Evolutionary conservation across 1,140 invertebrate genomes (phyloP).

Genomic region (Proales similis): DNA sequence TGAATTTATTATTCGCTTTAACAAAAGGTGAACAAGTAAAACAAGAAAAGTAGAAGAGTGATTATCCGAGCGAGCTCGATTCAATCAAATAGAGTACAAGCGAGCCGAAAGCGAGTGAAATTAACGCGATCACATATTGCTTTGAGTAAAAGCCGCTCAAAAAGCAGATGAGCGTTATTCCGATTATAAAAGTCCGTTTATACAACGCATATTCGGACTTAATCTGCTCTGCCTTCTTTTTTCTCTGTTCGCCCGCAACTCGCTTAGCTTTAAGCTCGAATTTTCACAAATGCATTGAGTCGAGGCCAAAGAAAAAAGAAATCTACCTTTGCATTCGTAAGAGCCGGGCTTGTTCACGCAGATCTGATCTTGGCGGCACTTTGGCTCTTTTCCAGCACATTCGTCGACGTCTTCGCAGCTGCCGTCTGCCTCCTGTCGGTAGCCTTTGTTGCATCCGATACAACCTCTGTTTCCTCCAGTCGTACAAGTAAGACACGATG

Average conservation of each 20-base stretch:
- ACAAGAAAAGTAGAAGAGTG: too few relatives aligned
- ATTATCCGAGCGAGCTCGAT: too few relatives aligned
- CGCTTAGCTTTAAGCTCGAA: slow-evolving; percentile 19
- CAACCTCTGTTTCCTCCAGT: slow-evolving; percentile 5
- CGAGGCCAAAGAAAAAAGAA: background rate
- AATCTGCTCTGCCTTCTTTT: slow-evolving; percentile 20
- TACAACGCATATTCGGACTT: slow-evolving; percentile 1
- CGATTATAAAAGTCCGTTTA: slow-evolving; percentile 30
- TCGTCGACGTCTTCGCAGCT: slow-evolving; percentile 12
- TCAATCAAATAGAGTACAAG: slow-evolving; percentile 21
- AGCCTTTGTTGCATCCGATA: slow-evolving; percentile 22
- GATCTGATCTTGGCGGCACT: background rate
- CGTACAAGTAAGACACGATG: background rate
- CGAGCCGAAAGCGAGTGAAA: slow-evolving; percentile 9
- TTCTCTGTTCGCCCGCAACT: slow-evolving; percentile 14
- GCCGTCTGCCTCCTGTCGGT: background rate
- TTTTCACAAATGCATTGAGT: background rate
- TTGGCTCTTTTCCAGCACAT: background rate
- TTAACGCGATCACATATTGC: slow-evolving; percentile 4
- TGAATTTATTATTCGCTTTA: too few relatives aligned
- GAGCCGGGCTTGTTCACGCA: slow-evolving; percentile 31
- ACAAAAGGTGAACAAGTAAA: too few relatives aligned
- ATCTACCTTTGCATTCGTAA: slow-evolving; percentile 14
- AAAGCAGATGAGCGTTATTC: slow-evolving; percentile 6
- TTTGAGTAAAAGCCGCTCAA: slow-evolving; percentile 21